Evolutionary conservation across 23 tunicate genomes (phyloP), one percentile per base, ranked within the genome.

Genomic region (Halocynthia aurantium): DNA sequence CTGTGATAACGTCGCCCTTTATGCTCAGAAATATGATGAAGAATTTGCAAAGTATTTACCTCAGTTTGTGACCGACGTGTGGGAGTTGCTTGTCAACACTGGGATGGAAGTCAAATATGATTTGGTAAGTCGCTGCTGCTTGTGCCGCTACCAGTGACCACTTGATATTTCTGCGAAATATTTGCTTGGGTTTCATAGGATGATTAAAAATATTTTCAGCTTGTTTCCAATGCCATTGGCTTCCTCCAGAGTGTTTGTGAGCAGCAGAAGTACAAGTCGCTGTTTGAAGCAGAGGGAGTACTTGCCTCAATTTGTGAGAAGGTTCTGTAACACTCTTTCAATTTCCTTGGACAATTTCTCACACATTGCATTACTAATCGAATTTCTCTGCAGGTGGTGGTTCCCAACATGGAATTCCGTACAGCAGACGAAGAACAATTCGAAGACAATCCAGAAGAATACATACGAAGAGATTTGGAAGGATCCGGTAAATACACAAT

Each of bases 1-100:
- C 52, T 93, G 98, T 61, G 89, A 87, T 71, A 93, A 87, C 56
- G 86, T 84, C n/a, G 72, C 94, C 8, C 70, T 93, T 56, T 93
- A 93, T 81, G 94, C 98, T 52, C 98, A 93, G 76, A 93, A 93
- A 76, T 93, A 93, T 84, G 98, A 84, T 64, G 94, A 93, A 75
- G 98, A 93, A 71, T 93, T 93, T 66, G 86, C 86, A 6, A 58
- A 44, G 61, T 75, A 62, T 57, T 61, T 93, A 11, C 89, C 90
- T 8, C 87, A 87, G 82, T 93, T 93, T 81, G 98, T 87, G 19
- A 84, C 84, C 8, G 90, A 81, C 7, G 76, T 87, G 22, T 93
- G 98, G 98, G 82, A 87, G 62, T 60, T 93, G 70, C 81, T 93
- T 15, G 86, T 84, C 11, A 72, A 76, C 72, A 93, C 94, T 52